Evolutionary conservation across 2,113 vertebrate species (phyloP).

Genomic region (Elaphurus davidianus): DNA sequence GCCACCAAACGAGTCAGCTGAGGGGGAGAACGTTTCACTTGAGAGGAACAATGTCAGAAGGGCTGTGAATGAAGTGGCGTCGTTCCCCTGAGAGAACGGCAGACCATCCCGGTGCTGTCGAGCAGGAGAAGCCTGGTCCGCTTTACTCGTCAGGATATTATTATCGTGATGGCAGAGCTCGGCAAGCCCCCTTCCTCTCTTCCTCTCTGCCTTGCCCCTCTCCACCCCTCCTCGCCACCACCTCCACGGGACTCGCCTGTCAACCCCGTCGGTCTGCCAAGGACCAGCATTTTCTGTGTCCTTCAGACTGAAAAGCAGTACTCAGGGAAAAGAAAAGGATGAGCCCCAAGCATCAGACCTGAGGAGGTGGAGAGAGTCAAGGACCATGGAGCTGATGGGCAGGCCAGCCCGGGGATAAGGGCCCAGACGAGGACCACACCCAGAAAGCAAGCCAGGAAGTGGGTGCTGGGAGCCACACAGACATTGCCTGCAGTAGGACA

Average conservation of each 20-base stretch:
- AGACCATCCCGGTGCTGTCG: background rate
- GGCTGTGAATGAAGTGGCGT: background rate
- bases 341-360: background rate
- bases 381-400: background rate
- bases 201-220: background rate
- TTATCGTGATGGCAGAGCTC: background rate
- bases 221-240: background rate
- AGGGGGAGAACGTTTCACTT: background rate
- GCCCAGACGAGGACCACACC: no score
- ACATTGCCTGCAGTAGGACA: fast-evolving
- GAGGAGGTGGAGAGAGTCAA: background rate
- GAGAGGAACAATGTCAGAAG: background rate
- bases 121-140: background rate
- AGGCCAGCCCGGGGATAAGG: background rate
- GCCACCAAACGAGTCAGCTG: background rate
- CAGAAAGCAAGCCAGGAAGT: background rate
- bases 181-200: background rate
- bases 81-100: background rate
- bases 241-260: background rate
- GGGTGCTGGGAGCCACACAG: background rate
- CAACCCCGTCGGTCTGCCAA: background rate
- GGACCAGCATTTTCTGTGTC: background rate
- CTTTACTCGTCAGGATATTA: background rate
- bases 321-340: background rate
- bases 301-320: background rate